These are phyloP conservation scores for Centropus unirufus DNA, from an alignment of 2,113 vertebrate species.

Conservation along the genomic window DNA sequence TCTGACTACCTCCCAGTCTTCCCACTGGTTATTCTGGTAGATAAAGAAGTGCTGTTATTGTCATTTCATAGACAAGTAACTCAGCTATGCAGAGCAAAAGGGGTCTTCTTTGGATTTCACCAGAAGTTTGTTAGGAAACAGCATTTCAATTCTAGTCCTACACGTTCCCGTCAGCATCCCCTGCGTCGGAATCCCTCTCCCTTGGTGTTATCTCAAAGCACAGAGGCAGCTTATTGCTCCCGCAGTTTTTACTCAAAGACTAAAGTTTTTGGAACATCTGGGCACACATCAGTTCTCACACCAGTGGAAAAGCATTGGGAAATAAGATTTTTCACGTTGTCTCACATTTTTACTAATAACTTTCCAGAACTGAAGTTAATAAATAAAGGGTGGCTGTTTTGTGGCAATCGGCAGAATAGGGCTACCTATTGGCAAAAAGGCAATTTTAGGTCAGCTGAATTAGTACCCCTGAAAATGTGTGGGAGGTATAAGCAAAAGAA, in stretches of 20 bases:
- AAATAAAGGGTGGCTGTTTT: neutral
- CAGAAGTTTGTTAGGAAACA: neutral
- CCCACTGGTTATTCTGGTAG: neutral
- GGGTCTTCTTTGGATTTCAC: neutral
- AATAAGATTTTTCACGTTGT: neutral
- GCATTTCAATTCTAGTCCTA: neutral
- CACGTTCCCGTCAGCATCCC: accelerated
- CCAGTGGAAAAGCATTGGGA: neutral
- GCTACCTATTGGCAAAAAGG: neutral
- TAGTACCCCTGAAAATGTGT: neutral
- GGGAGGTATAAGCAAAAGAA: neutral
- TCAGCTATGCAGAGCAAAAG: neutral
- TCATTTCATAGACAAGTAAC: neutral
- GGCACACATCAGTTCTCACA: neutral
- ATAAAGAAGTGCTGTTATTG: neutral
- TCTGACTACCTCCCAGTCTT: neutral
- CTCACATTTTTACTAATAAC: neutral
- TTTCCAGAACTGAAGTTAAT: neutral
- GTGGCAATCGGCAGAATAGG: neutral
- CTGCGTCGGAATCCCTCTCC: accelerated
- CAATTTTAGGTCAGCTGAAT: neutral
- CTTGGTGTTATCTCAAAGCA: accelerated
- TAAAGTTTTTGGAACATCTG: neutral
- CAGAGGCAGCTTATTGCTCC: neutral
- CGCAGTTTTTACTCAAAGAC: neutral